Evolutionary conservation across 1,140 invertebrate species (phyloP).

Genomic region (Saccostrea glomerata): DNA sequence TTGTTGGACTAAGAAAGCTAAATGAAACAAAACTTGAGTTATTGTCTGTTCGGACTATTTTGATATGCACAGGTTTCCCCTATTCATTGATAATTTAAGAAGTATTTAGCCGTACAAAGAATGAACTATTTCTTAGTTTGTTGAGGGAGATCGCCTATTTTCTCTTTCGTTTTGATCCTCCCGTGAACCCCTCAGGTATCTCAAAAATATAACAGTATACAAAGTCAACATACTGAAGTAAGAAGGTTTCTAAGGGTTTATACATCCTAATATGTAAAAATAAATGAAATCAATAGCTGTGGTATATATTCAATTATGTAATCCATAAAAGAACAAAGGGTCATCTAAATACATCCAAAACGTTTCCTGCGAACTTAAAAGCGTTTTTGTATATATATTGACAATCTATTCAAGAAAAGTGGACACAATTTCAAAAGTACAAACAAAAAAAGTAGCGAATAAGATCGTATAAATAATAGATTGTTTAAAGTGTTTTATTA

Average conservation of each 20-base stretch:
- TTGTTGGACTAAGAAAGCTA: neutral
- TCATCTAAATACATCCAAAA: neutral
- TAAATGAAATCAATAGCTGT: neutral
- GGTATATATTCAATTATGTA: conserved; percentile 1
- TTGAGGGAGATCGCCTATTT: neutral
- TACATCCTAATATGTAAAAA: neutral
- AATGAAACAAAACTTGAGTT: conserved; percentile 29
- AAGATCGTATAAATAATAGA: conserved; percentile 4
- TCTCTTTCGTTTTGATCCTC: neutral
- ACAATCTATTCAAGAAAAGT: neutral
- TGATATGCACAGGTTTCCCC: neutral
- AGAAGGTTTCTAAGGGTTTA: no score
- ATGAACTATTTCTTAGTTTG: neutral
- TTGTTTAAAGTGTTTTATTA: conserved; percentile 17
- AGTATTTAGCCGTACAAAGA: neutral
- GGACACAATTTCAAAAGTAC: neutral
- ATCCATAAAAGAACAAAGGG: neutral
- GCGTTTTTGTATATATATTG: conserved; percentile 21
- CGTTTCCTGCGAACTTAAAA: neutral
- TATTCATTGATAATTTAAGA: neutral
- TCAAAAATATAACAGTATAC: no score
- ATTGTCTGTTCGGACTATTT: neutral
- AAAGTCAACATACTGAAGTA: no score
- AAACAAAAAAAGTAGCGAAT: neutral
- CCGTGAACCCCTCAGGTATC: no score